phyloP scores from a whole-genome alignment of 2,113 vertebrate species.

The Enhydra lutris region DNA sequence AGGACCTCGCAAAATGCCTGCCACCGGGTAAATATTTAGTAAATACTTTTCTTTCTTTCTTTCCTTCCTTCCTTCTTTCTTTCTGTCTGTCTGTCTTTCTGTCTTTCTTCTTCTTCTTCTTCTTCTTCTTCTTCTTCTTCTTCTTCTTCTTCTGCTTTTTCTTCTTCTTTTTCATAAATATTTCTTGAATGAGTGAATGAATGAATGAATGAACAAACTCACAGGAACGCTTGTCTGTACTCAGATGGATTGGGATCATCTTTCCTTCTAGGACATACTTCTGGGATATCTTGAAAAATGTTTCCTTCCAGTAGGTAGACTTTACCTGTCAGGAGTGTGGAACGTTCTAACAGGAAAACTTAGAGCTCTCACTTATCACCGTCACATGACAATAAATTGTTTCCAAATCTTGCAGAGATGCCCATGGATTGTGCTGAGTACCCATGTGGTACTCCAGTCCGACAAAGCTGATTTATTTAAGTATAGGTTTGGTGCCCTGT shows the following conservation, averaged over 20 bases:
- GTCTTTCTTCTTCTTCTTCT: too few species aligned
- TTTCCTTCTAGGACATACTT: slow-evolving; percentile 5
- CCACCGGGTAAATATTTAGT: neutral
- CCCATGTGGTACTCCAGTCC: slow-evolving; percentile 47
- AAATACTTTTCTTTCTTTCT: neutral
- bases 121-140: neutral
- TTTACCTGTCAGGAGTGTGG: slow-evolving; percentile 6
- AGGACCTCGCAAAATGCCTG: neutral
- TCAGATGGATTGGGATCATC: neutral
- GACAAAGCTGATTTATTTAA: slow-evolving; percentile 76
- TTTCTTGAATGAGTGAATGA: neutral
- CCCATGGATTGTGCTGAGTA: slow-evolving; percentile 77
- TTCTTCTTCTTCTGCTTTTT: neutral
- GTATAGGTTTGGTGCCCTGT: slow-evolving; percentile 64
- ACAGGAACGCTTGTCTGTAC: neutral
- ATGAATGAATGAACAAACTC: neutral
- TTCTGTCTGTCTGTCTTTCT: too few species aligned
- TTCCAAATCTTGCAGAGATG: slow-evolving; percentile 67
- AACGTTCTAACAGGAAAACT: slow-evolving; percentile 59
- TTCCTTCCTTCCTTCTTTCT: too few species aligned
- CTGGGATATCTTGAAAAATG: slow-evolving; percentile 23
- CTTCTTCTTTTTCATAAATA: neutral
- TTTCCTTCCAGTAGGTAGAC: slow-evolving; percentile 19
- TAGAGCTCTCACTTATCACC: slow-evolving; percentile 38
- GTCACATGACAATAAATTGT: slow-evolving; percentile 62